A percentile compares a stretch with the other conserved stretches of the same genome.
Conservation (phyloP, 64 coral and sea anemone genomes). For the Dendronephthya gigantea region DNA sequence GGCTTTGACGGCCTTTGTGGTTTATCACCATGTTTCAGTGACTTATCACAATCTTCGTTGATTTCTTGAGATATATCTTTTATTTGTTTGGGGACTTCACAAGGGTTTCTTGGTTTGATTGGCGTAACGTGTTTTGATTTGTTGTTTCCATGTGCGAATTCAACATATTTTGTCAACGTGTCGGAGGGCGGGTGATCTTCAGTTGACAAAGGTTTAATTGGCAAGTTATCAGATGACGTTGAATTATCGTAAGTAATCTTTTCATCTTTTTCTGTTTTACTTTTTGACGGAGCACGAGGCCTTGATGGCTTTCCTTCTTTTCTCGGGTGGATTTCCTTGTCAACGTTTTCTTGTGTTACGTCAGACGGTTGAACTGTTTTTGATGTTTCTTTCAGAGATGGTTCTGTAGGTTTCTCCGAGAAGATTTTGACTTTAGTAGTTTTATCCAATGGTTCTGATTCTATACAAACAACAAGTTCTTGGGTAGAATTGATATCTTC, state of each 20-base stretch:
- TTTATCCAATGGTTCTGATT: too few species aligned
- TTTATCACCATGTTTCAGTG: background rate
- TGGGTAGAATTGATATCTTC: too few species aligned
- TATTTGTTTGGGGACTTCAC: background rate
- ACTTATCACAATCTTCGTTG: background rate
- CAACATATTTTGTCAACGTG: too few species aligned
- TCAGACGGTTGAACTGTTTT: background rate
- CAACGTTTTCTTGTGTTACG: too few species aligned
- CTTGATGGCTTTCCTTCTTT: background rate
- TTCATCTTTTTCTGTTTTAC: background rate
- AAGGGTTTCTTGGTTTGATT: background rate
- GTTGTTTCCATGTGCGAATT: background rate
- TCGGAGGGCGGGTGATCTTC: background rate
- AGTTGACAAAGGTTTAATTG: background rate
- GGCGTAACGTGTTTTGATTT: background rate
- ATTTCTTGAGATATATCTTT: background rate
- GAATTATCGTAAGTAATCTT: background rate
- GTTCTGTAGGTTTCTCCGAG: too few species aligned
- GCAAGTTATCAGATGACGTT: background rate
- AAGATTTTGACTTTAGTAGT: too few species aligned
- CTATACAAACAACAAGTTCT: too few species aligned
- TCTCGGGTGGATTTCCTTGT: background rate
- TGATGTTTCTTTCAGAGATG: background rate
- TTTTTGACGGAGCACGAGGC: background rate
- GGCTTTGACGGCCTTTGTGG: background rate